phyloP scores from a whole-genome alignment of 2,113 vertebrate genomes.

The Phylloscopus trochilus region DNA sequence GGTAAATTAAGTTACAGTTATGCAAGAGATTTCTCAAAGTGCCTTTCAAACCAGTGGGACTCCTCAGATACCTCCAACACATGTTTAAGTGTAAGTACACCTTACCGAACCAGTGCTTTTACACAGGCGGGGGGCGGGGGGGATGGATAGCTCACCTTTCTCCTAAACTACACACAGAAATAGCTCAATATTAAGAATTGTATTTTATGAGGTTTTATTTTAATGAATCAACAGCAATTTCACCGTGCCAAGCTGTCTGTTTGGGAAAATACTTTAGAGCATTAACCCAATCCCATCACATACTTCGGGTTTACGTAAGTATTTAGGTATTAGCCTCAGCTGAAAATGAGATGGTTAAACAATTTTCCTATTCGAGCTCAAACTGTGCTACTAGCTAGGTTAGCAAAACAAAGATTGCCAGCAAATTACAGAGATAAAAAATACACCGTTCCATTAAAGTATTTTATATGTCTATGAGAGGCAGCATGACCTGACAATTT shows the following conservation, averaged over 20 bases:
- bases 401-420: neutral
- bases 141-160: neutral
- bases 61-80: neutral
- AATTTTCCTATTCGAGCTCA: neutral
- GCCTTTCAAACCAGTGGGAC: neutral
- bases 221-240: neutral
- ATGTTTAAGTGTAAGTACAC: neutral
- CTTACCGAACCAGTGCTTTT: neutral
- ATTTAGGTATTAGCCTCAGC: neutral
- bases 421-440: neutral
- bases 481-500: neutral
- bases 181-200: neutral
- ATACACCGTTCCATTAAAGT: neutral
- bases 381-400: neutral
- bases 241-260: neutral
- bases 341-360: neutral
- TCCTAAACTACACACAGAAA: neutral
- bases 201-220: neutral
- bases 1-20: conserved; percentile 33
- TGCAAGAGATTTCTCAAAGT: neutral
- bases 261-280: neutral
- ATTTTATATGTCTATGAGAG: neutral
- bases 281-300: neutral
- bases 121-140: neutral
- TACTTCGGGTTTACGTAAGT: accelerated